Evolutionary conservation across 2,797 vertebrate genomes (phyloP), one percentile per base, ranked within the genome.

Genomic region (Sphenopsis melanotis): DNA sequence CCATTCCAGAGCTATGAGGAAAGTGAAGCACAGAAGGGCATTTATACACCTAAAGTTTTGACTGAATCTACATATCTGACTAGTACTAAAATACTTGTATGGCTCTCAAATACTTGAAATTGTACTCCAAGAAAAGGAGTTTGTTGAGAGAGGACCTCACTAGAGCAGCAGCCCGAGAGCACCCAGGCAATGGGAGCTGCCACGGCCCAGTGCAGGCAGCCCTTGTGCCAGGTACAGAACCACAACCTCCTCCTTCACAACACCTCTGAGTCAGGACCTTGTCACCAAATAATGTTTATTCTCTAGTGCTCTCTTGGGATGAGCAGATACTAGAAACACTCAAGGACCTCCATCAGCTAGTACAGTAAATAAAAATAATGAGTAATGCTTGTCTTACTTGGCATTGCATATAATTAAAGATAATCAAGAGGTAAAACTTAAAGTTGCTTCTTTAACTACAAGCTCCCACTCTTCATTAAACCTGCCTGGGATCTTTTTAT

Each of bases 201-300:
- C 3, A 0, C 14, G 46, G n/a, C 72, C 49, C 61, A 50, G 0
- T 0, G 14, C 0, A 65, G 53, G 44, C 59, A 69, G 36, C 46
- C 30, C 47, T 61, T 42, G 39, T 1, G 34, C 30, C 56, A 89
- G 52, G 32, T 59, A 36, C 10, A 0, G 8, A 76, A 72, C 47
- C 15, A 79, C 29, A 85, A n/a, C 30, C 46, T 60, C 70, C 8
- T 81, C 36, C 42, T 56, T 66, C 76, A 55, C 53, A 83, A 19
- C 32, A 10, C 0, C 0, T 49, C 0, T 49, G 66, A 93, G 68
- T 76, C 86, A 79, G 39, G 53, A 65, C 46, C 30, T 89, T 0
- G 0, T 93, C 50, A 71, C 36, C 42, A 65, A 14, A 32, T 78
- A 34, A 22, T 69, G 55, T 21, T 65, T 91, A 29, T 61, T 63